Evolutionary conservation across 1,140 invertebrate genomes (phyloP), one percentile per base, ranked within the genome.

Genomic region (Ditylenchus dipsaci): DNA sequence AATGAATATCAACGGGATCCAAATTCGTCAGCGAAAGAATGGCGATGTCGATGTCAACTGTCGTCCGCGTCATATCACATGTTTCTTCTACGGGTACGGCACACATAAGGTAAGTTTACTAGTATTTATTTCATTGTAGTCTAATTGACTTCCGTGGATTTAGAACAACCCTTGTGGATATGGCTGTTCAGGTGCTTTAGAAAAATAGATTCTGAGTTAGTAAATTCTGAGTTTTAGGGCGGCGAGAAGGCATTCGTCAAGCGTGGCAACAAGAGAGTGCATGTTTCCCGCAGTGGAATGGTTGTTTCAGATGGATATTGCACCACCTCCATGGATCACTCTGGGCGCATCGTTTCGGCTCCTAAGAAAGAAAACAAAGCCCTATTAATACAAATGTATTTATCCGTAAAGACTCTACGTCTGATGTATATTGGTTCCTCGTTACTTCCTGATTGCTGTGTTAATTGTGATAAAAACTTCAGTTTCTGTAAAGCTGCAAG

Each of bases 211-310:
- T 56, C 3, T 13, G 3, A 5, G 3, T 56, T 56, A 13, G 29
- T 56, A 56, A 56, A 56, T 5, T 13, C 53, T 56, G 3, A 56
- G 53, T 56, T 56, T 68, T 56, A 27, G 68, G 56, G 49, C 26
- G 68, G 69, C 26, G 67, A 70, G n/a, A 69, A 69, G 19, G 68
- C 68, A 7, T 69, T 70, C 59, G 68, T 69, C 11, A 69, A 69
- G 43, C 56, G 59, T 47, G 68, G 68, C 0, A 49, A 47, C 8
- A 69, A 69, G 68, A 66, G 68, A 1, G 68, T 69, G 15, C 68
- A 69, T 45, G 68, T 69, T 8, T 69, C 68, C 9, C 68, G 68
- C 29, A 69, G 68, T 45, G 68, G 68, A 33, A 69, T 69, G 68
- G 64, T 69, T 47, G 68, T 69, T 47, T 69, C 68, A 17, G 67